Evolutionary conservation across 2,113 vertebrate species (phyloP).

Genomic region (Hucho hucho): DNA sequence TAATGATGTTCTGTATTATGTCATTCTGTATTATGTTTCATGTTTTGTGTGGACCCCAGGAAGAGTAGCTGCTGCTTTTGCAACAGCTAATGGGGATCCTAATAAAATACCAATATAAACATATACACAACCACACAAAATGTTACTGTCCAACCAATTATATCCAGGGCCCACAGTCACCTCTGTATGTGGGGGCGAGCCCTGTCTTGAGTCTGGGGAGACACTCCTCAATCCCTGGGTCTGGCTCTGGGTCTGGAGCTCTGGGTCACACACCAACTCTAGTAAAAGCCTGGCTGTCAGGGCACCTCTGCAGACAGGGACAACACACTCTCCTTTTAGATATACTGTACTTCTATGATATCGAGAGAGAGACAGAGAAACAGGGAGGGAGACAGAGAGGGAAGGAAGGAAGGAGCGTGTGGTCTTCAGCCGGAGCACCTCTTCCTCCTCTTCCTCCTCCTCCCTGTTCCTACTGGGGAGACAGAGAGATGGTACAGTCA

Average conservation of each 20-base stretch:
- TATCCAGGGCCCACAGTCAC: constrained; percentile 36
- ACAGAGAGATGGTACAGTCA: too few species aligned
- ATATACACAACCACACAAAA: background rate
- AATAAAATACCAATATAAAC: background rate
- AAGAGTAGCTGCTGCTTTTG: too few species aligned
- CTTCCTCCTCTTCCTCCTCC: background rate
- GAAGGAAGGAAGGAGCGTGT: background rate
- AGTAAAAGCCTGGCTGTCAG: constrained; percentile 64
- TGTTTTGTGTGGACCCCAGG: too few species aligned
- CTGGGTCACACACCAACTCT: constrained; percentile 64
- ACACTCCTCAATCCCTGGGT: background rate
- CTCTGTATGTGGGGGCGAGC: constrained; percentile 32
- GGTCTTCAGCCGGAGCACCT: constrained; percentile 5
- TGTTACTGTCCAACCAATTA: background rate
- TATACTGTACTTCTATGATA: constrained; percentile 15
- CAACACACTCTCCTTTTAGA: background rate
- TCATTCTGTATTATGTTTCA: too few species aligned
- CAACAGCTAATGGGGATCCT: too few species aligned
- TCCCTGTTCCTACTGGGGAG: too few species aligned
- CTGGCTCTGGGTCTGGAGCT: constrained; percentile 18
- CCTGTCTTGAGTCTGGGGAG: constrained; percentile 1
- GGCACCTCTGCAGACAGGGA: constrained; percentile 50
- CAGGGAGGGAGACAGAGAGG: background rate
- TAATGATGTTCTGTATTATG: too few species aligned
- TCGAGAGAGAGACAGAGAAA: background rate